A percentile compares a stretch with the other conserved stretches of the same genome.
Conservation (phyloP, 2,797 vertebrate genomes). For the Siniperca scherzeri region DNA sequence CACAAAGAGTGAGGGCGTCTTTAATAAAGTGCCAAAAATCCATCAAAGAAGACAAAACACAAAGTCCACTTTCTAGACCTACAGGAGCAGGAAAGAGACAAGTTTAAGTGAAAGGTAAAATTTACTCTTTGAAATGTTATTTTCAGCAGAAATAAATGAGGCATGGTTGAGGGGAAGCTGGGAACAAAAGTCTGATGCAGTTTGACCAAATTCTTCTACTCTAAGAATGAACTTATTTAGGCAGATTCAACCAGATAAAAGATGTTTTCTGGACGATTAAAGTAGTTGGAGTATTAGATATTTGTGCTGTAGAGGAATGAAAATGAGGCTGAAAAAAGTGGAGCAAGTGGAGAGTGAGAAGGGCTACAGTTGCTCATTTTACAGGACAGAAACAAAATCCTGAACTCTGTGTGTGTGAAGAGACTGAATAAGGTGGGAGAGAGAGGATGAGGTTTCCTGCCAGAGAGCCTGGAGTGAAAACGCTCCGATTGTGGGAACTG, state of each 20-base stretch:
- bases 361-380: constrained; percentile 4
- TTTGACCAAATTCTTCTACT: neutral
- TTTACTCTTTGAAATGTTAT: neutral
- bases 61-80: too few species aligned
- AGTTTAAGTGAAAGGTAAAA: neutral
- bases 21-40: constrained; percentile 2
- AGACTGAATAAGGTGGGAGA: constrained; percentile 18
- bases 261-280: neutral
- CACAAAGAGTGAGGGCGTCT: neutral
- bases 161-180: neutral
- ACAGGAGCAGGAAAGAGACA: neutral
- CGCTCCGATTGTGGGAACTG: constrained; percentile 51
- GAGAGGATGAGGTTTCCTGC: constrained; percentile 43
- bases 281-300: neutral
- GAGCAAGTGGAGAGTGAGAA: neutral
- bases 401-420: neutral
- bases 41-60: neutral
- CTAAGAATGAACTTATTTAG: neutral
- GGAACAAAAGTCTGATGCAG: neutral
- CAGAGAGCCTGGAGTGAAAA: constrained; percentile 43
- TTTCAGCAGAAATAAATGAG: neutral
- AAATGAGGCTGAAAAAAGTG: neutral
- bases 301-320: neutral
- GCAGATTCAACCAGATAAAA: neutral
- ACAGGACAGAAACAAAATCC: constrained; percentile 23